Conservation (phyloP, 2,797 vertebrate species). For the Alectoris magna region DNA sequence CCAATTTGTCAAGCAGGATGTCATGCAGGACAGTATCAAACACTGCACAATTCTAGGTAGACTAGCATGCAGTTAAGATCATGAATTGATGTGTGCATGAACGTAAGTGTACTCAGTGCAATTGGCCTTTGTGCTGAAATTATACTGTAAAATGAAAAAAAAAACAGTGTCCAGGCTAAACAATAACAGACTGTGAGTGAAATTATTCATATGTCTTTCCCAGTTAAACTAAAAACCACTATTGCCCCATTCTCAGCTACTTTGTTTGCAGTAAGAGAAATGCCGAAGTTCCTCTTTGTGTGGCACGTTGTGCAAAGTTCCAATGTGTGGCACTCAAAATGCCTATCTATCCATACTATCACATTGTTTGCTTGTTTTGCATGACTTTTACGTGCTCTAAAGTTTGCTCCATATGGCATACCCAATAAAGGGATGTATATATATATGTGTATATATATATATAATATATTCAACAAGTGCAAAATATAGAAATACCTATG, state of each 20-base stretch:
- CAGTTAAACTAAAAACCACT: background rate
- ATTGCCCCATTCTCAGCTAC: background rate
- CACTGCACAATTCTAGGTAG: no score
- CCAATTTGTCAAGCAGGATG: no score
- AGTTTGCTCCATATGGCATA: background rate
- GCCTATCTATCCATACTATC: background rate
- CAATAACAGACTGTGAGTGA: background rate
- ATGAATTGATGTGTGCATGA: background rate
- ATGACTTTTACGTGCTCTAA: background rate
- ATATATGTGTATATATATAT: no score
- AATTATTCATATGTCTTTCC: background rate
- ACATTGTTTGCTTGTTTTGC: background rate
- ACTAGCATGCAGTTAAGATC: background rate
- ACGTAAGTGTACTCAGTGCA: background rate
- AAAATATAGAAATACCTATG: background rate
- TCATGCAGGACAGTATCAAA: no score
- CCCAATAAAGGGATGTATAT: background rate
- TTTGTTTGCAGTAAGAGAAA: background rate
- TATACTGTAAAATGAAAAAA: slow-evolving; percentile 4
- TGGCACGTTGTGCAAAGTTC: background rate
- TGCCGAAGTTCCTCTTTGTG: background rate
- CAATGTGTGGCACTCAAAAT: background rate
- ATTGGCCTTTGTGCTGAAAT: background rate
- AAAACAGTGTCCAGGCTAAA: background rate
- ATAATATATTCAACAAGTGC: background rate